phyloP scores from a whole-genome alignment of 2,888 invertebrate species.

The Synanthedon formicaeformis region DNA sequence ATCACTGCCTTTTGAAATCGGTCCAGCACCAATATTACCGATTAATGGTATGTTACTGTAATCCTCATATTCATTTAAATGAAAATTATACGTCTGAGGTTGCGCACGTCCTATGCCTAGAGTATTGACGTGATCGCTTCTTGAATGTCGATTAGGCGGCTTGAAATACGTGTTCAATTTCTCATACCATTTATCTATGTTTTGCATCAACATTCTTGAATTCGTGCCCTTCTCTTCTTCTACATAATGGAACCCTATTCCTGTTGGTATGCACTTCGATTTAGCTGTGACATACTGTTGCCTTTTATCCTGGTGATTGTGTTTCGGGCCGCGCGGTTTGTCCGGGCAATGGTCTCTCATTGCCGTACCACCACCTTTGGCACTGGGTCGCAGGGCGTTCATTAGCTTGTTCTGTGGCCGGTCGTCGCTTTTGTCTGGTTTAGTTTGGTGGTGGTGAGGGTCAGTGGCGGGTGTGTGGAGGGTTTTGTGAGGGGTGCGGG shows the following conservation, averaged over 20 bases:
- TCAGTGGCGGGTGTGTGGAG: background rate
- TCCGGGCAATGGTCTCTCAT: background rate
- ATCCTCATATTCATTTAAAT: too few species aligned
- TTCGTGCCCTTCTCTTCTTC: background rate
- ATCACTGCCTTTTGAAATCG: background rate
- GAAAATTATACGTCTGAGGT: background rate
- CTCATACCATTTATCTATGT: slow-evolving; percentile 17
- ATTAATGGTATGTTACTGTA: too few species aligned
- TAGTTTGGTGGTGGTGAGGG: background rate
- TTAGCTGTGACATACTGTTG: background rate
- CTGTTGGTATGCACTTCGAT: background rate
- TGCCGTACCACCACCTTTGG: slow-evolving; percentile 16
- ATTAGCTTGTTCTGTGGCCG: slow-evolving; percentile 18
- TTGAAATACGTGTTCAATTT: slow-evolving; percentile 3
- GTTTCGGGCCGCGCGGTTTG: slow-evolving; percentile 5
- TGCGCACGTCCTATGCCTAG: background rate
- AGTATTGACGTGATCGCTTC: too few species aligned
- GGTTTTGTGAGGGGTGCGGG: slow-evolving; percentile 4
- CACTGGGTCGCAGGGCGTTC: slow-evolving; percentile 14
- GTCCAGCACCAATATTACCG: background rate
- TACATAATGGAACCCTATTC: background rate
- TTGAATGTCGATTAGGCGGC: background rate
- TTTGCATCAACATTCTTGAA: slow-evolving; percentile 7
- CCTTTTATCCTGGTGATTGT: background rate
- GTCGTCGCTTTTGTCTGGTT: slow-evolving; percentile 12